Conservation (phyloP, 2,888 invertebrate species). For the Aplocera efformata region DNA sequence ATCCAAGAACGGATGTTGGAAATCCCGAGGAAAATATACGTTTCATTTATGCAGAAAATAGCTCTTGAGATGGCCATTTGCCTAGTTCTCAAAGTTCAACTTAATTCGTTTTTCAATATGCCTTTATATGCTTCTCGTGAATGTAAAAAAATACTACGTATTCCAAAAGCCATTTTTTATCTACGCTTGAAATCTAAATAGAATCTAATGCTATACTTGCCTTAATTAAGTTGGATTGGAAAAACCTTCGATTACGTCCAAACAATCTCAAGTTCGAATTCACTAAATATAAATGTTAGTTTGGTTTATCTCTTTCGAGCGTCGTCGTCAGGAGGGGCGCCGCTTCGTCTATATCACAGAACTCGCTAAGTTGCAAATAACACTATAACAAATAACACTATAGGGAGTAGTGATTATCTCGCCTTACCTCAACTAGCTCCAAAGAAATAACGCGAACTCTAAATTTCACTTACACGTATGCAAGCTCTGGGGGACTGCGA, state of each 20-base stretch:
- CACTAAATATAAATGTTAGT: conserved; percentile 35
- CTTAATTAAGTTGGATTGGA: no score
- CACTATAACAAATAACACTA: conserved; percentile 39
- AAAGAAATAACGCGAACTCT: conserved; percentile 13
- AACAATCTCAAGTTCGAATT: conserved; percentile 30
- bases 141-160: not conserved
- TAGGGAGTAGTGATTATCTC: conserved; percentile 34
- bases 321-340: conserved; percentile 61
- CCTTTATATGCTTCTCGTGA: no score
- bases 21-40: no score
- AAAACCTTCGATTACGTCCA: not conserved
- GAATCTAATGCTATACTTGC: conserved; percentile 3
- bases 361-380: conserved; percentile 30
- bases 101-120: no score
- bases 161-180: conserved; percentile 5
- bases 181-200: not conserved
- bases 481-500: conserved; percentile 20
- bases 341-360: conserved; percentile 45
- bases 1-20: no score
- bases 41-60: no score
- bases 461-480: conserved; percentile 16
- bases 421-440: conserved; percentile 25
- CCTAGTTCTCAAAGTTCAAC: no score
- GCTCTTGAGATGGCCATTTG: no score
- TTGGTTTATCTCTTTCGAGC: conserved; percentile 57